These are phyloP conservation scores for Hirtodrosophila alboralis DNA, from an alignment of 2,888 invertebrate genomes.

Conservation along the genomic window DNA sequence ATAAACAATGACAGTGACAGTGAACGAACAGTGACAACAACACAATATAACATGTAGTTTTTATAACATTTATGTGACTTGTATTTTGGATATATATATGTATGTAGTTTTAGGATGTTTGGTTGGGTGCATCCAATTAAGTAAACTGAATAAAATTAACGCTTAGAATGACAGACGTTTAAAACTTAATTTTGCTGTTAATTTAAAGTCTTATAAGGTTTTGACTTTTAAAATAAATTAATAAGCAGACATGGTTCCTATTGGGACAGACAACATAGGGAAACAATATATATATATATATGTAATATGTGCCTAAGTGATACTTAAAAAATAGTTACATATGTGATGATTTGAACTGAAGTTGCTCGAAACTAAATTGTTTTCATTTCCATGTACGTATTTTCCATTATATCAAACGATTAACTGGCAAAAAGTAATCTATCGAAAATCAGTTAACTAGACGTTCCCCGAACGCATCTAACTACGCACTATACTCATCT, in stretches of 20 bases:
- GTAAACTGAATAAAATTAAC: constrained; percentile 9
- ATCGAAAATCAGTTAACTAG: constrained; percentile 48
- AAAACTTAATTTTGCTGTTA: constrained; percentile 1
- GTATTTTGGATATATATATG: constrained; percentile 2
- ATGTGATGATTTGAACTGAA: constrained; percentile 61
- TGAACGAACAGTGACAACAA: constrained; percentile 52
- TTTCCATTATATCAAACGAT: constrained; percentile 11
- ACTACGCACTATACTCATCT: constrained; percentile 36
- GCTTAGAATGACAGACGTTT: background rate
- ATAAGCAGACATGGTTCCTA: background rate
- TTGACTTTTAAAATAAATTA: background rate
- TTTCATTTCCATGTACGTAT: constrained; percentile 16
- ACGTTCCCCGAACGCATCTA: constrained; percentile 54
- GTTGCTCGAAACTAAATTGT: constrained; percentile 34
- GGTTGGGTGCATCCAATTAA: constrained; percentile 2
- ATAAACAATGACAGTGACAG: constrained; percentile 43
- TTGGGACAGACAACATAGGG: constrained; percentile 4
- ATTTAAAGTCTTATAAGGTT: constrained; percentile 2
- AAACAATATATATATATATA: constrained; percentile 9
- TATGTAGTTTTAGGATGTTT: too few species aligned
- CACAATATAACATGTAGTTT: constrained; percentile 65
- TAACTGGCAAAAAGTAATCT: constrained; percentile 29
- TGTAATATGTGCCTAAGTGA: constrained; percentile 18
- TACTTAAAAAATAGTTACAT: constrained; percentile 40
- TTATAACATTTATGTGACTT: constrained; percentile 43